Evolutionary conservation across 2,113 vertebrate species (phyloP), one percentile per base, ranked within the genome.

Genomic region (Poeciliopsis prolifica): DNA sequence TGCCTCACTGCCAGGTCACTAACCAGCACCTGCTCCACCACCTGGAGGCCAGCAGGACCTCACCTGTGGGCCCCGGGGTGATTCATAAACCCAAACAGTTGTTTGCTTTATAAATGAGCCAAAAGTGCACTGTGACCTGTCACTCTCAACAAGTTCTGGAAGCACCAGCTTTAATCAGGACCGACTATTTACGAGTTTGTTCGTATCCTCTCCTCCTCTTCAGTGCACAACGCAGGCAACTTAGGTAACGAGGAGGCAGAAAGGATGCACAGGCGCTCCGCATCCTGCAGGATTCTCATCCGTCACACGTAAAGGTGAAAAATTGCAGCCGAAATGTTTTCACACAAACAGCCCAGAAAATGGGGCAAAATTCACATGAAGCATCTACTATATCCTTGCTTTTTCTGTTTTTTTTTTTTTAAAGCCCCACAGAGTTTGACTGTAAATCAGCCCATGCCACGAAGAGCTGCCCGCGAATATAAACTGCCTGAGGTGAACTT

Each of bases 1-100:
- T 80, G 81, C 44, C 7, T 81, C 75, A 67, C 75, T 61, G 81
- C 82, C 81, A 79, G 86, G 62, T 63, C 65, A 66, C 81, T 70
- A 64, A 76, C 54, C 4, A 54, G 82, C 90, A 91, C 85, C 86
- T 89, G 90, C 84, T 79, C 75, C 75, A 72, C 74, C 80, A 87
- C 88, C 81, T 90, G 89, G 48, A 85, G 68, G 73, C 74, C 77
- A 69, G 54, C 63, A 71, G 62, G 67, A 80, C 76, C 60, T 84
- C 61, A 74, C 82, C 42, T 33, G 28, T 62, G 75, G 72, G 51
- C 84, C 78, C 71, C 8, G 40, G 37, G 42, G 12, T 67, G 82
- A 83, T 63, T 5, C 78, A 80, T 78, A 72, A 88, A 86, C 61
- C 68, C 51, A 81, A 58, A 87, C 75, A 62, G 75, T 78, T 80